Conservation (phyloP, 2,113 vertebrate genomes). For the Aspidoscelis tigris region DNA sequence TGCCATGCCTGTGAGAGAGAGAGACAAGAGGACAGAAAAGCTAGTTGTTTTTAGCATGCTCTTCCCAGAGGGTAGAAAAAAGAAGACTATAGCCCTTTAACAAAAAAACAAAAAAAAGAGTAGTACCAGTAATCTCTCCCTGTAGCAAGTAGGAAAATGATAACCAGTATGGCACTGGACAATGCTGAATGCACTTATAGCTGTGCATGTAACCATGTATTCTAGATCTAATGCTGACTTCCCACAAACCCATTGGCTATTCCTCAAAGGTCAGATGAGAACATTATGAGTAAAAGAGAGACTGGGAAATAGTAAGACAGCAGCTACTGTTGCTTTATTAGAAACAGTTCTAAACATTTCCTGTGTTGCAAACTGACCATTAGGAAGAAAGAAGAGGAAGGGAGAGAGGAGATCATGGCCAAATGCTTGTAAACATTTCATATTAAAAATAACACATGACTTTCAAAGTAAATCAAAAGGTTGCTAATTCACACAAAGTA, state of each 20-base stretch:
- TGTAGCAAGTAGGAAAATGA: too few species aligned
- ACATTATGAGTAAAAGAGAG: conserved; percentile 28
- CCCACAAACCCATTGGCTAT: conserved; percentile 43
- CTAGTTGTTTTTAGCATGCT: too few species aligned
- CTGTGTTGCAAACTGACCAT: conserved; percentile 64
- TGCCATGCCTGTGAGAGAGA: too few species aligned
- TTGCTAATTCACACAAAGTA: conserved; percentile 71
- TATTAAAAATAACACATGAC: conserved; percentile 71
- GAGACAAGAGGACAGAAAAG: too few species aligned
- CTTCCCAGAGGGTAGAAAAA: too few species aligned
- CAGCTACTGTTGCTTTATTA: conserved; percentile 43
- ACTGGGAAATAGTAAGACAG: conserved; percentile 19
- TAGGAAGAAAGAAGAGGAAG: conserved; percentile 1
- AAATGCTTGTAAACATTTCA: conserved; percentile 51
- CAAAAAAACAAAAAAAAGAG: too few species aligned
- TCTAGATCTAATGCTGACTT: conserved; percentile 30
- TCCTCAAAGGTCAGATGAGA: conserved; percentile 33
- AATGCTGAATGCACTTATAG: conserved; percentile 58
- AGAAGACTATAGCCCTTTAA: too few species aligned
- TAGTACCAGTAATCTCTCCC: too few species aligned
- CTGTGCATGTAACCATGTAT: conserved; percentile 48
- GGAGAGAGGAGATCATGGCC: conserved; percentile 21
- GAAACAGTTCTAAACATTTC: conserved; percentile 64
- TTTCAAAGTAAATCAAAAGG: conserved; percentile 69
- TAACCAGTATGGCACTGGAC: conserved; percentile 49